Evolutionary conservation across 2,888 invertebrate genomes (phyloP).

Genomic region (Limnephilus marmoratus): DNA sequence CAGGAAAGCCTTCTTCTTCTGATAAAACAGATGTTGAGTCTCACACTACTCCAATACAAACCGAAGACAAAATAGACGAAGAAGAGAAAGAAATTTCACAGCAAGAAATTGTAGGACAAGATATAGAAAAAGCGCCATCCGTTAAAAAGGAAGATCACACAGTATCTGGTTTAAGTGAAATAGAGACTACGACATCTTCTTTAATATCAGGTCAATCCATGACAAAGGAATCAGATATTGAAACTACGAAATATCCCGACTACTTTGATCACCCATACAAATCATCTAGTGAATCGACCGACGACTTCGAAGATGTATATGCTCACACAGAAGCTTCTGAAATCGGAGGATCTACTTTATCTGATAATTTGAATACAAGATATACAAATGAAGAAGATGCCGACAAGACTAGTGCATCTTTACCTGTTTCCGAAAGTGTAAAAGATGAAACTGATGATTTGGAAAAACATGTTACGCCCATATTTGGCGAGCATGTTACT

Average conservation of each 20-base stretch:
- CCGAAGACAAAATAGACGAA: not conserved
- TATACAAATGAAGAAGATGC: constrained; percentile 12
- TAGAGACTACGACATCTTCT: constrained; percentile 35
- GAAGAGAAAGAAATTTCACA: constrained; percentile 29
- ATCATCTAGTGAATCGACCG: constrained; percentile 2
- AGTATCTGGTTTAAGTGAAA: not conserved
- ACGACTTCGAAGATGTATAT: constrained; percentile 4
- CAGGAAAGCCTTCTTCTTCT: constrained; percentile 47
- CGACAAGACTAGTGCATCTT: not conserved
- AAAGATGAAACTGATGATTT: constrained; percentile 38
- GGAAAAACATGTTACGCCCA: constrained; percentile 36
- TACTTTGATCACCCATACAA: not conserved
- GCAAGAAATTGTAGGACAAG: constrained; percentile 7
- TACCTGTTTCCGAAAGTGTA: constrained; percentile 7
- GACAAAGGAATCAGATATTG: constrained; percentile 17
- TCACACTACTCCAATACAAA: constrained; percentile 30
- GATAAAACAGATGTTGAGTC: not conserved
- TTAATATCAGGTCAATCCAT: not conserved
- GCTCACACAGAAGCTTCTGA: not conserved
- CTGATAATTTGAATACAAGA: constrained; percentile 28
- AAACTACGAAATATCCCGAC: constrained; percentile 40
- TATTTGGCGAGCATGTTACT: not conserved
- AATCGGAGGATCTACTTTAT: constrained; percentile 15
- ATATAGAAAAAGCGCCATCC: constrained; percentile 26
- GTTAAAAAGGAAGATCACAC: constrained; percentile 34